Conservation (phyloP, 2,113 vertebrate genomes). For the Pituophis catenifer region DNA sequence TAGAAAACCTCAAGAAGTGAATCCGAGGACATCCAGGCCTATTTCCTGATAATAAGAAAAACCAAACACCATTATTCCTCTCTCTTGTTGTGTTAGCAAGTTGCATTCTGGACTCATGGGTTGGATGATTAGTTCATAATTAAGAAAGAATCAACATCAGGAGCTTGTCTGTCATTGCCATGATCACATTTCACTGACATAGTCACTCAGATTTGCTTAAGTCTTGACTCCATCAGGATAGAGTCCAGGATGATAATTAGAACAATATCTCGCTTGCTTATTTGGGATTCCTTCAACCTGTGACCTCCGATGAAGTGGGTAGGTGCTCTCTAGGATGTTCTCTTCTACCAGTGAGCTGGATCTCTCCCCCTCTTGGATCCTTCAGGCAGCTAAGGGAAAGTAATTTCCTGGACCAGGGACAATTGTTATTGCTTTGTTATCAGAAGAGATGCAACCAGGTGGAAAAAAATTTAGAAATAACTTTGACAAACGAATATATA, state of each 20-base stretch:
- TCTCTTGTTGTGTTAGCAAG: background rate
- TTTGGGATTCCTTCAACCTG: background rate
- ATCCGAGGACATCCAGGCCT: background rate
- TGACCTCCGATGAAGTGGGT: background rate
- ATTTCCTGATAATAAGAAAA: background rate
- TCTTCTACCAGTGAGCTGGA: background rate
- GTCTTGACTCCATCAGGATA: background rate
- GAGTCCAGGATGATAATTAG: background rate
- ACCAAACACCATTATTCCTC: background rate
- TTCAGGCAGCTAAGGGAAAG: background rate
- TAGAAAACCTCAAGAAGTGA: background rate
- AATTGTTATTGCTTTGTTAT: background rate
- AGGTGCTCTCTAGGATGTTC: background rate
- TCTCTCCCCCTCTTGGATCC: background rate
- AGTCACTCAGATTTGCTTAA: background rate
- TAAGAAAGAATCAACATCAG: background rate
- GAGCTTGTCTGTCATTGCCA: background rate
- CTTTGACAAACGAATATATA: background rate
- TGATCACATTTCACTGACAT: background rate
- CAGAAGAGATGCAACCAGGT: background rate
- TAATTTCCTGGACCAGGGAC: background rate
- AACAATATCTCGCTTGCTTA: background rate
- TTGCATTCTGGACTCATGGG: background rate
- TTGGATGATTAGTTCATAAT: background rate
- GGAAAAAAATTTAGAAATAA: background rate